These are phyloP conservation scores for Mirounga angustirostris DNA, from an alignment of 2,113 vertebrate genomes.

Conservation along the genomic window DNA sequence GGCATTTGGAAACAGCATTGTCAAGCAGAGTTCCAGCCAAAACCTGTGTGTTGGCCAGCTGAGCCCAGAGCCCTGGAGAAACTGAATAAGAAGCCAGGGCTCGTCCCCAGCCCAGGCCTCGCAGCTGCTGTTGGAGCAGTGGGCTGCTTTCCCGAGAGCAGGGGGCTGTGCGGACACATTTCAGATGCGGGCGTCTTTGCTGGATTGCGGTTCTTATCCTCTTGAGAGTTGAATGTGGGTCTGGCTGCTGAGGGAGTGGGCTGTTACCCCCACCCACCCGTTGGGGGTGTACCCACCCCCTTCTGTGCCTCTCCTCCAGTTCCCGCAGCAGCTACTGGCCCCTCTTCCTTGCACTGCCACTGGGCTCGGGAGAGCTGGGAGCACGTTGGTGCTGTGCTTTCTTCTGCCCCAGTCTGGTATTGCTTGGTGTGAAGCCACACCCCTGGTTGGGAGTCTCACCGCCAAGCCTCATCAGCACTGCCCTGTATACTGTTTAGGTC, in stretches of 20 bases:
- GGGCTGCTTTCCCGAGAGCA: background rate
- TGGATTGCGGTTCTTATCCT: background rate
- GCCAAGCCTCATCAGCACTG: background rate
- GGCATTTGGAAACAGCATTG: slow-evolving; percentile 43
- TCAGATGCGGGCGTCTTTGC: background rate
- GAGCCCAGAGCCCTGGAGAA: background rate
- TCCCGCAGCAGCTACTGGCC: background rate
- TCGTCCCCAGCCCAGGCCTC: background rate
- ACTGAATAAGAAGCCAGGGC: background rate
- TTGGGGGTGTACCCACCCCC: background rate
- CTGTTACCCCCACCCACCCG: background rate
- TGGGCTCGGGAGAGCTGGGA: background rate
- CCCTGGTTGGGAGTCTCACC: background rate
- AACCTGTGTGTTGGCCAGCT: background rate
- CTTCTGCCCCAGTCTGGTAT: background rate
- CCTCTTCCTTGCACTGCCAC: background rate
- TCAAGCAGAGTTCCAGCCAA: slow-evolving; percentile 41
- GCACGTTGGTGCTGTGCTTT: background rate
- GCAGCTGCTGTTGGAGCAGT: background rate
- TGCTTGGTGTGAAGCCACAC: background rate
- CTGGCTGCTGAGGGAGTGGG: background rate
- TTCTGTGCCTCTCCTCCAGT: background rate
- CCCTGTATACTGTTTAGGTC: background rate
- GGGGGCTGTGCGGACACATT: too few species aligned
- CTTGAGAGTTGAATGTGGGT: background rate